Evolutionary conservation across 2,888 invertebrate genomes (phyloP).

Genomic region (Hetaerina titia): DNA sequence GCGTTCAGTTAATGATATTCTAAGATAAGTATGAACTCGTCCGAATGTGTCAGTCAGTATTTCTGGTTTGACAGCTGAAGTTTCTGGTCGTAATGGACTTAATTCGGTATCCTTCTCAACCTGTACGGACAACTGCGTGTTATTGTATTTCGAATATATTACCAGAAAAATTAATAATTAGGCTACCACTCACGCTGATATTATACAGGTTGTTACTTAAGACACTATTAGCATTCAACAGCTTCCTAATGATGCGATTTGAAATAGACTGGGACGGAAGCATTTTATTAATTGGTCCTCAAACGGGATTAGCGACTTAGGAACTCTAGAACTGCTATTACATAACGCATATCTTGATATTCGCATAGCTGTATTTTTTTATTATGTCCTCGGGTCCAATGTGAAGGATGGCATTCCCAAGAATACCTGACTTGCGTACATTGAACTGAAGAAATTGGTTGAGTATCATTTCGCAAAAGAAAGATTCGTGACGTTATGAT

Average conservation of each 20-base stretch:
- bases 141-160: not conserved
- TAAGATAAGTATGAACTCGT: slow-evolving; percentile 93
- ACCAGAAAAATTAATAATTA: not conserved
- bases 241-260: not conserved
- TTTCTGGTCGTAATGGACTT: slow-evolving; percentile 58
- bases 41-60: slow-evolving; percentile 89
- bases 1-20: slow-evolving; percentile 97
- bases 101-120: not conserved
- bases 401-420: not conserved
- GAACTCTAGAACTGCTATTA: not conserved
- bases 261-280: not conserved
- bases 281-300: not conserved
- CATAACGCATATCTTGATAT: not conserved
- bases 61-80: slow-evolving; percentile 73
- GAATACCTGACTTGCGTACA: not conserved
- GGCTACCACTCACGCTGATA: not conserved
- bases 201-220: not conserved
- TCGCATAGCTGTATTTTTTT: not conserved
- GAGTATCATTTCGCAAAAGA: not conserved
- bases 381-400: not conserved
- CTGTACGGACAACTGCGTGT: not conserved
- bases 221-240: not conserved
- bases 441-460: not conserved
- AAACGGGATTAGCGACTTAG: not conserved
- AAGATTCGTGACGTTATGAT: not conserved